Percentiles rank a stretch among this genome's conserved stretches.
Evolutionary conservation across 2,113 vertebrate species (phyloP).

Genomic region (Anguilla rostrata): DNA sequence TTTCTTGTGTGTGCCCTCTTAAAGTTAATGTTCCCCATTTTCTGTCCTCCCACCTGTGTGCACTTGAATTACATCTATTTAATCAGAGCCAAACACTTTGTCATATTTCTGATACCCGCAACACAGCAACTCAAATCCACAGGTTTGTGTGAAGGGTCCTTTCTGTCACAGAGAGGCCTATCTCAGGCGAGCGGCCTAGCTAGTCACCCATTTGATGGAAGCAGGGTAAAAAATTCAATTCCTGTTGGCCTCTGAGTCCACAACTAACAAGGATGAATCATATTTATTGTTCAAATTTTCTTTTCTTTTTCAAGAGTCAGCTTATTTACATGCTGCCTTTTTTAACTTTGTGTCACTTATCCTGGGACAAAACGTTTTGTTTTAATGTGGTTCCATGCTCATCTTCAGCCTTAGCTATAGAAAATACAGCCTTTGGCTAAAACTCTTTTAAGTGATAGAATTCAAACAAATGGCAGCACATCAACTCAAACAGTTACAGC

Average conservation of each 20-base stretch:
- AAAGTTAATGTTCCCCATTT: neutral
- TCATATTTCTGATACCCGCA: neutral
- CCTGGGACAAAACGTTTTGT: neutral
- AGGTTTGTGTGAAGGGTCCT: neutral
- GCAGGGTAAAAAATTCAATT: neutral
- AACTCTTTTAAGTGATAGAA: neutral
- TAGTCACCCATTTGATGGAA: neutral
- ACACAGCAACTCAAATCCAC: neutral
- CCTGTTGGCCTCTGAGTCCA: neutral
- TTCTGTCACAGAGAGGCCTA: neutral
- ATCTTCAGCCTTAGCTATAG: neutral
- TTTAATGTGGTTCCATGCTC: neutral
- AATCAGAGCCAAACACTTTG: conserved; percentile 2
- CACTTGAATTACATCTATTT: neutral
- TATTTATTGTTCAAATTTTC: neutral
- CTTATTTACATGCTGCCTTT: neutral
- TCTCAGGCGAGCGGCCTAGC: neutral
- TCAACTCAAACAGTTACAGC: neutral
- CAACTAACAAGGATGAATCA: neutral
- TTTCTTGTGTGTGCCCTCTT: neutral
- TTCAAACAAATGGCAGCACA: neutral
- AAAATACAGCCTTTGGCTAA: too few relatives aligned
- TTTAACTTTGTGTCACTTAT: neutral
- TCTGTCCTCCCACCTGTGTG: neutral
- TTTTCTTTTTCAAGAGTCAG: neutral